Evolutionary conservation across 1,140 invertebrate genomes (phyloP), one percentile per base, ranked within the genome.

Genomic region (Teleogryllus occipitalis): DNA sequence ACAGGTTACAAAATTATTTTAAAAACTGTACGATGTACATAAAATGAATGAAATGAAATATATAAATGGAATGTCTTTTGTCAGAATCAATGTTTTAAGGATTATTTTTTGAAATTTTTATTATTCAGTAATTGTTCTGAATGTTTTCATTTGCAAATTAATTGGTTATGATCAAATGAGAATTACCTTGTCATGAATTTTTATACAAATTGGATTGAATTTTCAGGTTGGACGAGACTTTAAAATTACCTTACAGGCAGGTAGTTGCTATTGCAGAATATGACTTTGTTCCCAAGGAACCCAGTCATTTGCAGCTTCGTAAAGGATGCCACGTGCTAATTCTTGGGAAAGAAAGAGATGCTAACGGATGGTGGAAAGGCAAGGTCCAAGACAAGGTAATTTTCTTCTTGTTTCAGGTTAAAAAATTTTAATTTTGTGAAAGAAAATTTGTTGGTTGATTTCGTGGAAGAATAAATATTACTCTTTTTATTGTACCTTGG

Each of bases 361-460:
- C 92, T 82, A 93, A 92, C 84, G 93, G 93, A 78, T 95, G 93
- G 93, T 95, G 93, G 93, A 94, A 94, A 82, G 93, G 93, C 49
- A 90, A 91, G 83, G 89, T 92, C 76, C 89, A 89, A 88, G 87
- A 80, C 15, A 75, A 74, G 22, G 79, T 80, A 76, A 77, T 65
- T 39, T 39, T 5, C 27, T 39, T 39, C 5, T 5, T 5, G 1
- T 39, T 39, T 39, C 27, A 39, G 27, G 27, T 39, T 39, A 5
- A 2, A 5, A 5, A 5, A 2, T 39, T 39, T 39, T 39, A 39
- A 39, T n/a, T n/a, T n/a, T n/a, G n/a, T 39, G 27, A 39, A 39
- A 39, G 27, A 39, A 39, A 39, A 39, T 39, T 1, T 39, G 27
- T 39, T 39, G 27, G 1, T 39, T 39, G 27, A 5, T 39, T 39